Evolutionary conservation across 2,113 vertebrate genomes (phyloP), one percentile per base, ranked within the genome.

Genomic region (Burhinus oedicnemus): DNA sequence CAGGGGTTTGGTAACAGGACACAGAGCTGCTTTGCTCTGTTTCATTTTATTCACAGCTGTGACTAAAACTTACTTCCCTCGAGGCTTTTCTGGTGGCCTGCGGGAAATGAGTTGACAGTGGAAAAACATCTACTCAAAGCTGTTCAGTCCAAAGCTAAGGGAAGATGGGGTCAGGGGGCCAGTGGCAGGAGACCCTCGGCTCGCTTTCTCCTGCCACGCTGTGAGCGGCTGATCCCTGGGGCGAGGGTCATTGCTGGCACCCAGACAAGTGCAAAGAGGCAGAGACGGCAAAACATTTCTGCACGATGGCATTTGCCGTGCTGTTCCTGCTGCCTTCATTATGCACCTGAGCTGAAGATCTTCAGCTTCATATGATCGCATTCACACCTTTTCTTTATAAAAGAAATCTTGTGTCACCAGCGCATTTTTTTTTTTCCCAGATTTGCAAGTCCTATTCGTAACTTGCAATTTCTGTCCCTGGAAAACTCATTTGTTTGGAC

Each of bases 291-390:
- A 91, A 72, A 66, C 21, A 5, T 38, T 70, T 34, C 71, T 80
- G 52, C 14, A 4, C 0, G 6, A 42, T 13, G 47, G 25, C 29
- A 44, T 32, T 61, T 0, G 0, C 23, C 1, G 5, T 29, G 52
- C 74, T 76, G 14, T 3, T 30, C 52, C 76, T 81, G 69, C 83
- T 74, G 64, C 83, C 89, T 29, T 62, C 74, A 14, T 6, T 65
- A 29, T 9, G 32, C 32, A 40, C 18, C 27, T 1, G 1, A 40
- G 34, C 70, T 68, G 34, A 36, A 79, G 38, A 75, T 60, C 72
- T 64, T 51, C 69, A 81, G 15, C 81, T 82, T 55, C 44, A 17
- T 7, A 23, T 19, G 11, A 89, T 44, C 66, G 77, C 82, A 54
- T 36, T 68, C 92, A 49, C 54, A 52, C 19, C 32, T 87, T 61